Percentiles rank a stretch among this genome's conserved stretches.
phyloP scores from a whole-genome alignment of 2,888 invertebrate species.

The Agrilus biguttatus region DNA sequence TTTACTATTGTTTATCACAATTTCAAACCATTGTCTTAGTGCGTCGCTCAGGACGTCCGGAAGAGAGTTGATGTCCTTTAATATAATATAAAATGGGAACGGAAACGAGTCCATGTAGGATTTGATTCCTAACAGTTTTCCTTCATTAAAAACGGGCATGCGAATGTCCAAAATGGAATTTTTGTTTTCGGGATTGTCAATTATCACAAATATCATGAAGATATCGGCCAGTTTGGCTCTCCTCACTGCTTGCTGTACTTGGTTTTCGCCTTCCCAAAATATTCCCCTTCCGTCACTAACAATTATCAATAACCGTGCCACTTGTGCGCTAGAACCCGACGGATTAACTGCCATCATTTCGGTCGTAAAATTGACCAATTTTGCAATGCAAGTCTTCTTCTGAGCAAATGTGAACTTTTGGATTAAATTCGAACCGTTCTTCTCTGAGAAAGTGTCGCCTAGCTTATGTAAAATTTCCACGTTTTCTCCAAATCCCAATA shows the following conservation, averaged over 20 bases:
- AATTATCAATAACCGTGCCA: conserved; percentile 77
- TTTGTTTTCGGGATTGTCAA: conserved; percentile 88
- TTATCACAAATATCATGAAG: conserved; percentile 88
- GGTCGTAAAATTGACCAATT: conserved; percentile 65
- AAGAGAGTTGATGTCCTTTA: conserved; percentile 75
- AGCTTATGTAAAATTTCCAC: conserved; percentile 79
- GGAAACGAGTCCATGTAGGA: conserved; percentile 93
- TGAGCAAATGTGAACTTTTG: conserved; percentile 79
- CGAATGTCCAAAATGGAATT: conserved; percentile 85
- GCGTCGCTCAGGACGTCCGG: conserved; percentile 91
- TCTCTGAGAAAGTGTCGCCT: conserved; percentile 73
- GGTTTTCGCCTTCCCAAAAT: conserved; percentile 71
- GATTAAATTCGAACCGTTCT: conserved; percentile 68
- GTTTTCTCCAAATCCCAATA: conserved; percentile 81
- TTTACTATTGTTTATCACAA: conserved; percentile 51
- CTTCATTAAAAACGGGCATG: conserved; percentile 54
- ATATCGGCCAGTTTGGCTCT: conserved; percentile 68
- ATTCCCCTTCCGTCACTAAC: conserved; percentile 93
- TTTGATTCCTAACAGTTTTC: conserved; percentile 46
- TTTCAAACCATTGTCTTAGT: conserved; percentile 95
- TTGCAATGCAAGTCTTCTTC: conserved; percentile 73
- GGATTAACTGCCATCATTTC: conserved; percentile 41
- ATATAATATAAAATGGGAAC: conserved; percentile 92
- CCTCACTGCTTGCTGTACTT: conserved; percentile 64
- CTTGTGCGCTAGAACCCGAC: conserved; percentile 36